These are phyloP conservation scores for Alentia gelatinosa DNA, from an alignment of 2,888 invertebrate species.

Conservation along the genomic window DNA sequence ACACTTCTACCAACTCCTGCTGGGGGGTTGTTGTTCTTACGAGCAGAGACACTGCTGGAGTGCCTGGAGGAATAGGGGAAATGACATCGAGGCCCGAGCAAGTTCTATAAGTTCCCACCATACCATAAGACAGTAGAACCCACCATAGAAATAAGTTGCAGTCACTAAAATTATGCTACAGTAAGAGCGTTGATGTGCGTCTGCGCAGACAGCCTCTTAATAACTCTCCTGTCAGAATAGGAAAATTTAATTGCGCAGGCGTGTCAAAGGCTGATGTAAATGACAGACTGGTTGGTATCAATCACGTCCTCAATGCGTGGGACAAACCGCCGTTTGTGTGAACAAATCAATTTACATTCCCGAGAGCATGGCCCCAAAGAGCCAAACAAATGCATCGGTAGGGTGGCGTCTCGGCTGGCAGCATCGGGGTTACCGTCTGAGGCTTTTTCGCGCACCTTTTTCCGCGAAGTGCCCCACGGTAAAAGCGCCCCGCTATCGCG, in stretches of 20 bases:
- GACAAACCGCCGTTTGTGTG: background rate
- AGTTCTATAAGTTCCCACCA: too few species aligned
- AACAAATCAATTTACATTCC: background rate
- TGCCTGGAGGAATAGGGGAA: too few species aligned
- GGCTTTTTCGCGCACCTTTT: background rate
- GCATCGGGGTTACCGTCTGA: background rate
- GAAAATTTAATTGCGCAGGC: background rate
- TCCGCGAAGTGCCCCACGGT: background rate
- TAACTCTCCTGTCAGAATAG: background rate
- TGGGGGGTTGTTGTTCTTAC: too few species aligned
- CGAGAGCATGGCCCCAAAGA: background rate
- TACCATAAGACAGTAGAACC: too few species aligned
- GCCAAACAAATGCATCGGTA: background rate
- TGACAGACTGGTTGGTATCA: background rate
- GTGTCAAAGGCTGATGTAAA: background rate
- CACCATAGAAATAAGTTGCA: too few species aligned
- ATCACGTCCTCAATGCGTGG: background rate
- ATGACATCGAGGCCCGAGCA: too few species aligned
- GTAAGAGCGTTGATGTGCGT: too few species aligned
- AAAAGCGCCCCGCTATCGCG: too few species aligned
- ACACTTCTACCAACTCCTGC: too few species aligned
- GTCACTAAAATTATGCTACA: too few species aligned
- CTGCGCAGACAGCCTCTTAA: background rate
- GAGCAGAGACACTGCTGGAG: too few species aligned
- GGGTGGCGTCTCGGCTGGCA: background rate